Base-by-base conservation (phyloP, 2,888 invertebrate genomes). In the Epinotia demarniana region DNA sequence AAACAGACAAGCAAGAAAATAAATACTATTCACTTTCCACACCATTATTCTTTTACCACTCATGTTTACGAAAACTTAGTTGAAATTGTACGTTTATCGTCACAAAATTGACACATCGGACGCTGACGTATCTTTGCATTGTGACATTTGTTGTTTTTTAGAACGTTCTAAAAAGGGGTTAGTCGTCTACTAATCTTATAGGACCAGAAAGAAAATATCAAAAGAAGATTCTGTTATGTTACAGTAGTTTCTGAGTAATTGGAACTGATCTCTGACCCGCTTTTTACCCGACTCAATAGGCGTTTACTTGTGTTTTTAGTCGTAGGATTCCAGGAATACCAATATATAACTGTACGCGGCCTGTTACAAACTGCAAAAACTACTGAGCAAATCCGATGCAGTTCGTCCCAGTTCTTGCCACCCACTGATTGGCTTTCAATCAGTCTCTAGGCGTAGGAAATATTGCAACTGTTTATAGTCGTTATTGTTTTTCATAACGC, bases 1-100 rank as follows among this genome's bases (percentile, higher is more conserved):
- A 80, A 61, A 72, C 43, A 81, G 80, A 77, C 68, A 79, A 78
- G 75, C 73, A 19, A 27, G 9, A 46, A 11, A 66, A 64, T 11
- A 27, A 27, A 60, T 33, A 66, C 16, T 19, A 49, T 11, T 19
- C 23, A 70, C 2, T 12, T 8, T 8, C 39, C 69, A 33, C 11
- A 27, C 19, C 16, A 60, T 46, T 6, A 33, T 53, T 66, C 6
- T 23, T 67, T 18, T 58, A 43, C 43, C 57, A 19, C 43, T 46
- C 58, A 60, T 69, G 46, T 43, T 18, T 49, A 49, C 1, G 5
- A 16, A 16, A 16, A 49, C 5, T 6, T 6, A 16, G 16, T 49
- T 60, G 6, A 27, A 27, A 16, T 27, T 5, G 2, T 6, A 60
- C 27, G 61, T 16, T 11, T 57, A 33, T n/a, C 9, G 5, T 61